A percentile compares a stretch with the other conserved stretches of the same genome.
These are phyloP conservation scores for Acomys russatus DNA, from an alignment of 2,797 vertebrate genomes.

Conservation along the genomic window DNA sequence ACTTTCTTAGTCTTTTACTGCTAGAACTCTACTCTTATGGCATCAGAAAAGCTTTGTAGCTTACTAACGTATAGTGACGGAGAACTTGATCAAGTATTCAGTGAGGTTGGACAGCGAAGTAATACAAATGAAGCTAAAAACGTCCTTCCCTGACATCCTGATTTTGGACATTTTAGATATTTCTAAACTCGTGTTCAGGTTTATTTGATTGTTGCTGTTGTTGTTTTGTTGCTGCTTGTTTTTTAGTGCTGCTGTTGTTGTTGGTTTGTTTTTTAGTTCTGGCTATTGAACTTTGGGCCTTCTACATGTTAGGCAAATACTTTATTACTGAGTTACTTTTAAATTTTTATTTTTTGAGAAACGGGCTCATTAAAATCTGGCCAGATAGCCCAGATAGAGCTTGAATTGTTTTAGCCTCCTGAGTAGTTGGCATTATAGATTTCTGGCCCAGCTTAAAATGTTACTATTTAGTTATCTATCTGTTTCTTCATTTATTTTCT, in stretches of 20 bases:
- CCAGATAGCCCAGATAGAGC: not conserved
- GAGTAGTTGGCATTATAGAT: not conserved
- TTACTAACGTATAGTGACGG: conserved; percentile 12
- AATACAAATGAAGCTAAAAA: conserved; percentile 23
- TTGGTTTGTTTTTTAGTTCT: not conserved
- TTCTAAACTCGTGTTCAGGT: not conserved
- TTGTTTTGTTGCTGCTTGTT: not conserved
- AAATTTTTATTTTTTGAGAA: not conserved
- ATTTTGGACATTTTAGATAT: not conserved
- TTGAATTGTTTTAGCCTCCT: not conserved
- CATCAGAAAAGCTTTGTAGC: conserved; percentile 33
- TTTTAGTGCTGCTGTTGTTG: not conserved
- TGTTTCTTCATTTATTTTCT: not conserved
- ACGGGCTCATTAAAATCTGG: not conserved
- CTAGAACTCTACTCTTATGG: not conserved
- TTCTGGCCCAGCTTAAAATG: not conserved
- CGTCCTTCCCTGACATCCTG: conserved; percentile 12
- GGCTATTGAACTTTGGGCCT: not conserved
- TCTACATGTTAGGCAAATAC: not conserved
- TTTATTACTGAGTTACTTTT: not conserved
- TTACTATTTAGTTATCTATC: not conserved
- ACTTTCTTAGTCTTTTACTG: not conserved
- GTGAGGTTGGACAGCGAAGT: not conserved
- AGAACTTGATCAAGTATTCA: conserved; percentile 3
- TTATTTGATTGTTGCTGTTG: not conserved